phyloP scores from a whole-genome alignment of 2,113 vertebrate genomes.

The Pholis gunnellus region DNA sequence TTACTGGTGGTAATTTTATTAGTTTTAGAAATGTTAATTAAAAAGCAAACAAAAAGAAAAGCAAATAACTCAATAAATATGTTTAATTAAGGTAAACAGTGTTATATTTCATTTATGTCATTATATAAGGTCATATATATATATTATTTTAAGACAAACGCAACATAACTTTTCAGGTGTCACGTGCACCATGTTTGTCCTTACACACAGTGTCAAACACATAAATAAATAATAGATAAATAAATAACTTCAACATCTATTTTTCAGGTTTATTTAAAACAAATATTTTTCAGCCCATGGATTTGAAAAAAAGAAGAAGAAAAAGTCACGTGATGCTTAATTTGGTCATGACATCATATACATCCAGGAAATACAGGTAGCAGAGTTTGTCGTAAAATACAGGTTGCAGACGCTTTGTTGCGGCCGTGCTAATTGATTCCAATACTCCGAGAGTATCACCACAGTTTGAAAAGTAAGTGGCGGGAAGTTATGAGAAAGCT shows the following conservation, averaged over 20 bases:
- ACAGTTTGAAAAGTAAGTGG: not conserved
- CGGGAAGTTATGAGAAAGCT: not conserved
- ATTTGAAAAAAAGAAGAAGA: too few species aligned
- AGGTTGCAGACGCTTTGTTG: not conserved
- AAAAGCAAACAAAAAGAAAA: not conserved
- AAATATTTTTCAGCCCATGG: not conserved
- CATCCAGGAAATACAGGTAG: not conserved
- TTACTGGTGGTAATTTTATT: not conserved
- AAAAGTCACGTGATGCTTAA: conserved; percentile 5
- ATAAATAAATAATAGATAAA: not conserved
- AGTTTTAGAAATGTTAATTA: not conserved
- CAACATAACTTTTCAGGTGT: too few species aligned
- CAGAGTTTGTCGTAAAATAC: not conserved
- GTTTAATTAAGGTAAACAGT: not conserved
- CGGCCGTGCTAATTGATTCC: too few species aligned
- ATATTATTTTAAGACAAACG: not conserved
- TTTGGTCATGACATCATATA: not conserved
- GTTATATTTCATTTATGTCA: not conserved
- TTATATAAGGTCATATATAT: not conserved
- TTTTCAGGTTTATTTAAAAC: not conserved
- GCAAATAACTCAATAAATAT: not conserved
- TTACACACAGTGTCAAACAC: not conserved
- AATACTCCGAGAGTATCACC: not conserved
- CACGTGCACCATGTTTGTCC: too few species aligned
- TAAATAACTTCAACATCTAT: not conserved